phyloP scores from a whole-genome alignment of 2,797 vertebrate species.

The Phrynocephalus vlangalii region DNA sequence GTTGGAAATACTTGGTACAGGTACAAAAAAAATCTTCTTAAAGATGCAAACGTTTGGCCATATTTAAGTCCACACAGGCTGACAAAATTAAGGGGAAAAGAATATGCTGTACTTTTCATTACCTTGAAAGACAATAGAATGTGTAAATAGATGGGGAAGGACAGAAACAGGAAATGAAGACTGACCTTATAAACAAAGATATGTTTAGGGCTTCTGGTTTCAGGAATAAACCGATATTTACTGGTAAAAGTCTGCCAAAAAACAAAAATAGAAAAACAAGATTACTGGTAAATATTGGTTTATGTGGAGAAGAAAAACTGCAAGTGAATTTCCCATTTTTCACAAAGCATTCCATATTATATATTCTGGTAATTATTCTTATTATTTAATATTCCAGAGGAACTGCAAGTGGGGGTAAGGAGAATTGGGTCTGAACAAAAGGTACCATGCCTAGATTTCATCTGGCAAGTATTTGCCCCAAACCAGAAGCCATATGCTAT shows the following conservation, averaged over 20 bases:
- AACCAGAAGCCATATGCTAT: slow-evolving; percentile 73
- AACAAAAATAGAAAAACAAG: slow-evolving; percentile 82
- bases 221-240: slow-evolving; percentile 83
- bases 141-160: slow-evolving; percentile 68
- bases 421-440: neutral
- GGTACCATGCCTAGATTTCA: neutral
- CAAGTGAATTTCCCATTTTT: slow-evolving; percentile 53
- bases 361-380: slow-evolving; percentile 4
- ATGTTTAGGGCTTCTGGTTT: slow-evolving; percentile 82
- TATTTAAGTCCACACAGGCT: slow-evolving; percentile 50
- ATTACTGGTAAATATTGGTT: slow-evolving; percentile 84
- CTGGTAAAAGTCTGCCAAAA: slow-evolving; percentile 83
- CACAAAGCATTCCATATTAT: slow-evolving; percentile 8
- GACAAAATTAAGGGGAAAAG: slow-evolving; percentile 60
- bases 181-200: slow-evolving; percentile 81
- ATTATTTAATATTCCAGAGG: neutral
- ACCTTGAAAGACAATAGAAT: slow-evolving; percentile 52
- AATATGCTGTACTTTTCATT: slow-evolving; percentile 68
- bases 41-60: slow-evolving; percentile 44
- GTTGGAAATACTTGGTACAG: slow-evolving; percentile 8
- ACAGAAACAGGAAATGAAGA: slow-evolving; percentile 78
- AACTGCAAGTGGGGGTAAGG: neutral
- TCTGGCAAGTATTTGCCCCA: slow-evolving; percentile 60
- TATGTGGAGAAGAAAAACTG: slow-evolving; percentile 77
- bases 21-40: slow-evolving; percentile 46